Evolutionary conservation across 2,797 vertebrate species (phyloP), one percentile per base, ranked within the genome.

Genomic region (Protonibea diacanthus): DNA sequence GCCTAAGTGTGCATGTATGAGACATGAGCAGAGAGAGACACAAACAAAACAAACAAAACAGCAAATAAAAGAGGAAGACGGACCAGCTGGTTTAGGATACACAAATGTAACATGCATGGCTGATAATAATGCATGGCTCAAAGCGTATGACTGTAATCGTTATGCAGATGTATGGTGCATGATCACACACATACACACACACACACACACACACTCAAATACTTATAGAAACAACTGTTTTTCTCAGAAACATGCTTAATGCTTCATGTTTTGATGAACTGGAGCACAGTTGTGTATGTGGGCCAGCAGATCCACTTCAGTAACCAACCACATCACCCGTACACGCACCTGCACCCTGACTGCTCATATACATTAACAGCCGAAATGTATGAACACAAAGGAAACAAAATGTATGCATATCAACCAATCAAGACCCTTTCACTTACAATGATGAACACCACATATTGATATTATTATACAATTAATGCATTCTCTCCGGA

Each of bases 201-300:
- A 45, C 13, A 6, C 10, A 49, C 17, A 21, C 33, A 55, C 27
- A 55, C 38, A 60, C 10, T 11, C 14, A 29, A n/a, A 60, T 0
- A 23, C 17, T 66, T 33, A 42, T 1, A 5, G 15, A 4, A 27
- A 45, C 29, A 57, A 4, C 6, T 15, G 25, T 15, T 29, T 40
- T n/a, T 23, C 48, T 63, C 45, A 51, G 25, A 38, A 58, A 21
- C 21, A 9, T 0, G 8, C 33, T 38, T 9, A 38, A 48, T 3
- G 23, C 5, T 20, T 68, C 5, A 6, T 78, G 73, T 77, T 89
- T 74, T 73, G 48, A 51, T 60, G 18, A 83, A 79, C 61, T 56
- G 47, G 74, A 63, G 68, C 80, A 85, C 83, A 86, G 78, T 70
- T 88, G 85, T 83, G 62, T 9, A 83, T 84, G 52, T 55, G 62